These are phyloP conservation scores for Tiaroga cobitis DNA, from an alignment of 2,797 vertebrate species.

Conservation along the genomic window DNA sequence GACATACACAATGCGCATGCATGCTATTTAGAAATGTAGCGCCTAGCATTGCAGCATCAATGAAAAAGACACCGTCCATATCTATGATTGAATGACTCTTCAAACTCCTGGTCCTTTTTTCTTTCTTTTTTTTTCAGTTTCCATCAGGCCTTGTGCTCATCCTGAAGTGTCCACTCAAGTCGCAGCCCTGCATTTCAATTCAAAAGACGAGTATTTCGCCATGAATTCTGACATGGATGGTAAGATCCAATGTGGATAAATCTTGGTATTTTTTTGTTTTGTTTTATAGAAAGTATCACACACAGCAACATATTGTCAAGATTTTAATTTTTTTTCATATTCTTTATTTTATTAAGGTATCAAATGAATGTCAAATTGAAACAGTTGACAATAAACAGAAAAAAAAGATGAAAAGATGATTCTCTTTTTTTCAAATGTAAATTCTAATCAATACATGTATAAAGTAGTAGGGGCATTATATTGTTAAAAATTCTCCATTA, in stretches of 20 bases:
- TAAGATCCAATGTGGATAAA: constrained; percentile 61
- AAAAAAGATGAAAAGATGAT: not conserved
- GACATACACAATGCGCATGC: not conserved
- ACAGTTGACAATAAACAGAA: not conserved
- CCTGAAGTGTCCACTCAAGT: constrained; percentile 50
- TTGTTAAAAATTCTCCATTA: not conserved
- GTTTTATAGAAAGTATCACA: not conserved
- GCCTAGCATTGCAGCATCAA: not conserved
- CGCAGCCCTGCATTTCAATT: constrained; percentile 68
- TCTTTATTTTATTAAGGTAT: not conserved
- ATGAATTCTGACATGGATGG: constrained; percentile 90
- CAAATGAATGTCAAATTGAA: not conserved
- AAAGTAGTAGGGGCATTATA: not conserved
- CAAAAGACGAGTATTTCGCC: constrained; percentile 68
- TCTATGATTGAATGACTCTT: not conserved
- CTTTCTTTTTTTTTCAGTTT: not conserved
- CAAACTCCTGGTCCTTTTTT: not conserved
- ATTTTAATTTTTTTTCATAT: accelerated
- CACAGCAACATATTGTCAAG: not conserved
- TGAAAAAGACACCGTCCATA: not conserved
- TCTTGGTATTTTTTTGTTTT: not conserved
- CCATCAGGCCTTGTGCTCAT: not conserved
- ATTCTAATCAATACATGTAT: not conserved
- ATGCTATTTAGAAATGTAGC: not conserved
- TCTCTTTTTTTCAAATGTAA: not conserved